Evolutionary conservation across 1,140 invertebrate genomes (phyloP).

Genomic region (Conus betulinus): DNA sequence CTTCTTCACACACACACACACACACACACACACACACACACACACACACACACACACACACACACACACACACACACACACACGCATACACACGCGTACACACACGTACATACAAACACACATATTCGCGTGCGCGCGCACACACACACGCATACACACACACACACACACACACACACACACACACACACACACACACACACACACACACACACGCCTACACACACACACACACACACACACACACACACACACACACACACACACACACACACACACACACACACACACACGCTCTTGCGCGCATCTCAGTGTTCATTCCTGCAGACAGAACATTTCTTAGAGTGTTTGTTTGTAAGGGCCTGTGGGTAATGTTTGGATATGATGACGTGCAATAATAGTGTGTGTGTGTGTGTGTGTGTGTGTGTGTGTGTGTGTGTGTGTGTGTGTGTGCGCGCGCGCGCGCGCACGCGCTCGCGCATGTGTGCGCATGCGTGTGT

Average conservation of each 20-base stretch:
- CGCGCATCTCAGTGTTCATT: too few relatives aligned
- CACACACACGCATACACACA: background rate
- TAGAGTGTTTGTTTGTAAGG: background rate
- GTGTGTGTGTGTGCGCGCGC: too few relatives aligned
- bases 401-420: background rate
- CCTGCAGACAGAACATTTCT: too few relatives aligned
- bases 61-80: background rate
- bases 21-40: constrained; percentile 10
- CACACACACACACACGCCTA: background rate
- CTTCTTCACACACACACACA: background rate
- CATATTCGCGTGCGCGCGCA: background rate
- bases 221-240: background rate
- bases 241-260: background rate
- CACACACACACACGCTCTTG: too few relatives aligned
- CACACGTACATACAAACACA: background rate
- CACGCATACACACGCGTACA: background rate
- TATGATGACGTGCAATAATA: too few relatives aligned
- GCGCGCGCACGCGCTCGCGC: too few relatives aligned
- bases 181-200: background rate
- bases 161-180: background rate
- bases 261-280: background rate
- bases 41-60: constrained; percentile 5
- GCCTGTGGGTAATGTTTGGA: too few relatives aligned
- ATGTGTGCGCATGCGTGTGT: too few relatives aligned
- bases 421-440: background rate